Percentiles rank a stretch among this genome's conserved stretches.
Conservation (phyloP, 2,797 vertebrate species). For the Channa striata region DNA sequence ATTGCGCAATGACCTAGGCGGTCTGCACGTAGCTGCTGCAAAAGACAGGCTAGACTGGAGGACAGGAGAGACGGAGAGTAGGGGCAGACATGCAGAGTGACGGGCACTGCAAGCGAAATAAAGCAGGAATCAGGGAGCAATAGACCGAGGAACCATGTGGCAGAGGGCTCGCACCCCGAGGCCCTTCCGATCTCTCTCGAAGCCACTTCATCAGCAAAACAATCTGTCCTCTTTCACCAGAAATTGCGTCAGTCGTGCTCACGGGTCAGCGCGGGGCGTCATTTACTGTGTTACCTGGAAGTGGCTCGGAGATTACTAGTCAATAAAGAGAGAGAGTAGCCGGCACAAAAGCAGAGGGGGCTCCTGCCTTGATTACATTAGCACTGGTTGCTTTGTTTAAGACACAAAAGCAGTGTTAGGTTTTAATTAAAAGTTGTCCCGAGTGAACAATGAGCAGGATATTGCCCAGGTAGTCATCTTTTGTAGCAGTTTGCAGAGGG, state of each 20-base stretch:
- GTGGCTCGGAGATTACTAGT: conserved; percentile 56
- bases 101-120: conserved; percentile 33
- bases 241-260: conserved; percentile 25
- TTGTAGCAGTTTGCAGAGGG: conserved; percentile 27
- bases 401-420: conserved; percentile 65
- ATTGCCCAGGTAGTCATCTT: conserved; percentile 61
- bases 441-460: conserved; percentile 73
- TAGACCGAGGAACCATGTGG: conserved; percentile 57
- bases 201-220: conserved; percentile 58
- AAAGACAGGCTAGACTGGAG: conserved; percentile 14
- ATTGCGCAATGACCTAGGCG: conserved; percentile 37
- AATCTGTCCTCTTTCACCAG: conserved; percentile 54
- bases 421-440: conserved; percentile 74
- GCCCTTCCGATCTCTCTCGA: conserved; percentile 36
- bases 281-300: conserved; percentile 43
- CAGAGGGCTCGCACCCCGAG: conserved; percentile 37
- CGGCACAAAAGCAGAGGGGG: conserved; percentile 52
- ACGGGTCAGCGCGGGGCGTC: conserved; percentile 18
- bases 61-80: background rate
- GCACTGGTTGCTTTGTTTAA: conserved; percentile 53
- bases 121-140: conserved; percentile 37
- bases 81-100: conserved; percentile 42
- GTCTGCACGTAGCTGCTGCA: conserved; percentile 5
- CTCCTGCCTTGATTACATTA: conserved; percentile 45
- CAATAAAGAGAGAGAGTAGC: conserved; percentile 32